phyloP scores from a whole-genome alignment of 2,888 invertebrate genomes.

The Capitulum mitella region DNA sequence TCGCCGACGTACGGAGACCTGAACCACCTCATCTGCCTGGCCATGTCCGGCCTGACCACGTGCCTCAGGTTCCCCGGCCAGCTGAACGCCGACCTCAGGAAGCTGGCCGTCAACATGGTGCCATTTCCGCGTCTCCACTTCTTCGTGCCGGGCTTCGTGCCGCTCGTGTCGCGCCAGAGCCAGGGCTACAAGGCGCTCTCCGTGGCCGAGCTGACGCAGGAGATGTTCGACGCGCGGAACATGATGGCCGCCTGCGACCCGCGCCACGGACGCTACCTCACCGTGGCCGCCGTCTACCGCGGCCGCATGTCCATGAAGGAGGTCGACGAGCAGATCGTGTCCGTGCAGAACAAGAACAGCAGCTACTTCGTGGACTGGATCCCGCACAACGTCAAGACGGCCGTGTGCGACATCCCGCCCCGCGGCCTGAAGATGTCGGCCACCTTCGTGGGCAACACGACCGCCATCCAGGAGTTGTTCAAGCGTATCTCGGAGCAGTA shows the following conservation, averaged over 20 bases:
- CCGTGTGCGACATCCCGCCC: conserved; percentile 68
- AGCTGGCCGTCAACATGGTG: conserved; percentile 59
- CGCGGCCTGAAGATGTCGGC: conserved; percentile 73
- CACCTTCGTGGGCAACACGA: conserved; percentile 81
- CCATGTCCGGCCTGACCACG: conserved; percentile 83
- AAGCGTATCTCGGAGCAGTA: conserved; percentile 76
- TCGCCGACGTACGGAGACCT: conserved; percentile 88
- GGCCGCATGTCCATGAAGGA: conserved; percentile 58
- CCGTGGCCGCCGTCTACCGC: conserved; percentile 53
- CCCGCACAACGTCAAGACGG: conserved; percentile 71
- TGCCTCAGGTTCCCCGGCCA: conserved; percentile 86
- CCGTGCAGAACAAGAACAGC: conserved; percentile 71
- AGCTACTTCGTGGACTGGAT: conserved; percentile 76
- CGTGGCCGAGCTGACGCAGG: conserved; percentile 62
- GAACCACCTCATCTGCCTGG: conserved; percentile 74
- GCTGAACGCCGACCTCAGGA: conserved; percentile 77
- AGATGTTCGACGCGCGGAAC: conserved; percentile 58
- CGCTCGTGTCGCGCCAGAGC: conserved; percentile 45
- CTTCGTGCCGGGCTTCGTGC: conserved; percentile 47
- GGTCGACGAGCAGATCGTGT: conserved; percentile 71
- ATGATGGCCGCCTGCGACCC: conserved; percentile 59
- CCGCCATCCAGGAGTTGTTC: conserved; percentile 81
- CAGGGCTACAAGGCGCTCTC: conserved; percentile 73
- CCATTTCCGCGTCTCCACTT: conserved; percentile 51
- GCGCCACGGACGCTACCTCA: conserved; percentile 53